phyloP scores from a whole-genome alignment of 2,888 invertebrate species.

The Synanthedon myopaeformis region DNA sequence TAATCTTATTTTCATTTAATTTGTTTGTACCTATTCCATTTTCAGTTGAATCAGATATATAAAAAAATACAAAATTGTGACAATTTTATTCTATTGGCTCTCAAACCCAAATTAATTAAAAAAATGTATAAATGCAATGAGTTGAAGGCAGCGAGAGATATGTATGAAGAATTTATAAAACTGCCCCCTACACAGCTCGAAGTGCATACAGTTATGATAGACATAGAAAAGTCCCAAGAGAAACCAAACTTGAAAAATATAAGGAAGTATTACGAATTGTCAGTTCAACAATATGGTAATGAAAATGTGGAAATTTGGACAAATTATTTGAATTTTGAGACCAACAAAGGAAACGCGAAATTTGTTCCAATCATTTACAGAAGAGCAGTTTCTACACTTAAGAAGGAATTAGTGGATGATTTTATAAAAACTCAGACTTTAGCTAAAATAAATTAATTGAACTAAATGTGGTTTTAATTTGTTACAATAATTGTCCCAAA shows the following conservation, averaged over 20 bases:
- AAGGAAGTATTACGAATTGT: constrained; percentile 73
- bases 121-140: constrained; percentile 65
- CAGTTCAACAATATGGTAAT: constrained; percentile 75
- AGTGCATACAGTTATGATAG: constrained; percentile 74
- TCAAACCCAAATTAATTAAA: constrained; percentile 73
- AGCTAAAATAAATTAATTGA: constrained; percentile 46
- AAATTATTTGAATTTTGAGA: constrained; percentile 78
- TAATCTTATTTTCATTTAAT: too few relatives aligned
- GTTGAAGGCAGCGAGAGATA: constrained; percentile 69
- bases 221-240: constrained; percentile 59
- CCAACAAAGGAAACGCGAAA: constrained; percentile 69
- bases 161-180: constrained; percentile 71
- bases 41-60: constrained; percentile 46
- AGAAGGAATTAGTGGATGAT: constrained; percentile 59
- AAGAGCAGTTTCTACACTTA: constrained; percentile 72
- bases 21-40: constrained; percentile 8
- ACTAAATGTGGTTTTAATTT: constrained; percentile 9
- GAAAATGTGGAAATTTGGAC: constrained; percentile 78
- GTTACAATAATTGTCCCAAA: constrained; percentile 7
- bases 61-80: constrained; percentile 59
- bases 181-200: constrained; percentile 72
- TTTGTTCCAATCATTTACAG: constrained; percentile 69
- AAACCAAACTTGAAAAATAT: constrained; percentile 56
- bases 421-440: constrained; percentile 68
- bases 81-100: constrained; percentile 50